phyloP scores from a whole-genome alignment of 2,888 invertebrate genomes.

The Cataglyphis rosenhaueri region DNA sequence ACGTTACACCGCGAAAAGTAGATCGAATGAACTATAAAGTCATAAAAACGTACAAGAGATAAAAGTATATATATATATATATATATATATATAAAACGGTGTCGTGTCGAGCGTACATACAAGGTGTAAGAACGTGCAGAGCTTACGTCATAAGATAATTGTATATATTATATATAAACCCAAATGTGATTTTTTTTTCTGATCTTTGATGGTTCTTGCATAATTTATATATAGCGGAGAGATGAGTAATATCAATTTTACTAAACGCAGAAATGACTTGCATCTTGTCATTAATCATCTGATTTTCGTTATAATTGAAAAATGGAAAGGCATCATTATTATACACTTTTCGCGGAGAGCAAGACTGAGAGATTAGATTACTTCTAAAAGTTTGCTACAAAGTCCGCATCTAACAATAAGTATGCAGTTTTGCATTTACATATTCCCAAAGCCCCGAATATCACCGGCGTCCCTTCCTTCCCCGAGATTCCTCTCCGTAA shows the following conservation, averaged over 20 bases:
- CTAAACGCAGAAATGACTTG: background rate
- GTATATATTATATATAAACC: background rate
- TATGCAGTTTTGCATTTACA: background rate
- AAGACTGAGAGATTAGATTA: background rate
- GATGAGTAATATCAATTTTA: background rate
- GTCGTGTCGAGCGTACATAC: background rate
- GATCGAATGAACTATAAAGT: slow-evolving; percentile 1
- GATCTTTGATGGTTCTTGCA: background rate
- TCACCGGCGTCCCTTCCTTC: background rate
- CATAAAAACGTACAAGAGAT: background rate
- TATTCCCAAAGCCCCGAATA: background rate
- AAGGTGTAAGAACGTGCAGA: background rate
- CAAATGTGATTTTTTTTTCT: background rate
- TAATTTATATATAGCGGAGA: background rate
- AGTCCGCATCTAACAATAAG: background rate
- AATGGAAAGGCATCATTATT: background rate
- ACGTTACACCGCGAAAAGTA: slow-evolving; percentile 14
- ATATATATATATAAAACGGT: background rate
- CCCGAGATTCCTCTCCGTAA: background rate
- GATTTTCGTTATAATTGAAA: background rate
- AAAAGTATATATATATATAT: background rate
- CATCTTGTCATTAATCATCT: background rate
- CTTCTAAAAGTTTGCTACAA: background rate
- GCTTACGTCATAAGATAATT: background rate
- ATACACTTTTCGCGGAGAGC: background rate